These are phyloP conservation scores for Ectropis crepuscularia DNA, from an alignment of 2,888 invertebrate species.

Conservation along the genomic window DNA sequence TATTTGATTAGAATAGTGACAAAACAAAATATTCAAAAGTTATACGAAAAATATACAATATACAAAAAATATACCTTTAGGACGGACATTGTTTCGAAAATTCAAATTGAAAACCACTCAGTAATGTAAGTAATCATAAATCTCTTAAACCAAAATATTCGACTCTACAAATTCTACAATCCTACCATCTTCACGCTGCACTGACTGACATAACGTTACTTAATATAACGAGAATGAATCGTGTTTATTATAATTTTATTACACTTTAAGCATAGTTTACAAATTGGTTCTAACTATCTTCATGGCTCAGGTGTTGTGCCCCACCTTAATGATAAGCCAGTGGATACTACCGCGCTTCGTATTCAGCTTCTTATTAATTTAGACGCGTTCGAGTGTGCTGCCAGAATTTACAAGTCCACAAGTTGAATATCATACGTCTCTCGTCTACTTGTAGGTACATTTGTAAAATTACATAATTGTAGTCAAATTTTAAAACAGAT, in stretches of 20 bases:
- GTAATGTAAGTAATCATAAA: slow-evolving; percentile 12
- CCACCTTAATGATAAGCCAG: slow-evolving; percentile 48
- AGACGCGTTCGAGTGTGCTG: slow-evolving; percentile 16
- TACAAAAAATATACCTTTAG: no score
- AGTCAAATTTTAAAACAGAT: background rate
- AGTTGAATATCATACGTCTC: background rate
- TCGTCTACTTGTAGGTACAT: background rate
- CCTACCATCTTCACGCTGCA: slow-evolving; percentile 33
- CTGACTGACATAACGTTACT: slow-evolving; percentile 62
- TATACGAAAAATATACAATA: no score
- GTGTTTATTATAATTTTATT: slow-evolving; percentile 60
- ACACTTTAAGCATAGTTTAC: slow-evolving; percentile 51
- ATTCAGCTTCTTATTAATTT: slow-evolving; percentile 38
- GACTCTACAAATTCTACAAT: slow-evolving; percentile 4
- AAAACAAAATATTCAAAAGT: no score
- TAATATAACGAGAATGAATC: slow-evolving; percentile 55
- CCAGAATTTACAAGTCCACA: slow-evolving; percentile 18
- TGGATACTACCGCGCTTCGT: slow-evolving; percentile 25
- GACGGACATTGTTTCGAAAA: no score
- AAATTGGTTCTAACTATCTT: slow-evolving; percentile 50
- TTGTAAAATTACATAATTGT: background rate
- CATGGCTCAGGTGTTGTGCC: slow-evolving; percentile 45
- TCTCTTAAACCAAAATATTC: slow-evolving; percentile 8
- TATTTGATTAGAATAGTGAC: no score
- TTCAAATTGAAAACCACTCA: background rate